Evolutionary conservation across 2,888 invertebrate species (phyloP).

Genomic region (Phengaris arion): DNA sequence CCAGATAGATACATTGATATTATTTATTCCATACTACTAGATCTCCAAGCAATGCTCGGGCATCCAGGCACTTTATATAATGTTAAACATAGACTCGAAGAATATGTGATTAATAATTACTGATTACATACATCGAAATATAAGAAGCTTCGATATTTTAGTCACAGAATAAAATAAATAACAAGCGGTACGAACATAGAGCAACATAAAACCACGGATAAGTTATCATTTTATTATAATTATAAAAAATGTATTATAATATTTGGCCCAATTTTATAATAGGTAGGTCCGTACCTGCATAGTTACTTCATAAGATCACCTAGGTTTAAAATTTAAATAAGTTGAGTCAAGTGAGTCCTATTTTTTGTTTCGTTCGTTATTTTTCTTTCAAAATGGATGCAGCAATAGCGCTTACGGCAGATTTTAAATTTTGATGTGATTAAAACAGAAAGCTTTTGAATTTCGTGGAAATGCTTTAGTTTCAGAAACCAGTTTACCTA

Average conservation of each 20-base stretch:
- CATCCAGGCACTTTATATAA: too few relatives aligned
- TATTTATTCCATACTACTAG: too few relatives aligned
- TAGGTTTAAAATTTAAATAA: neutral
- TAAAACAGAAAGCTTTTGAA: neutral
- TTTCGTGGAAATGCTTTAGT: neutral
- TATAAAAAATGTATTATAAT: neutral
- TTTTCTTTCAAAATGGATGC: neutral
- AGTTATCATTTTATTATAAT: neutral
- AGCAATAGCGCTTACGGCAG: neutral
- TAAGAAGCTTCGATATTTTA: neutral
- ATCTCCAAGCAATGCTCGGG: too few relatives aligned
- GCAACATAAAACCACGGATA: constrained; percentile 10
- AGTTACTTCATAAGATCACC: neutral
- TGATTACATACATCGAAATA: neutral
- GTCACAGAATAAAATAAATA: neutral
- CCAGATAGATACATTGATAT: too few relatives aligned
- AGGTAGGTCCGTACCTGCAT: neutral
- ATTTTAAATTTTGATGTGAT: neutral
- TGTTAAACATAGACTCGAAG: neutral
- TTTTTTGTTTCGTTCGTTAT: neutral
- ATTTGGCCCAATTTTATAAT: neutral
- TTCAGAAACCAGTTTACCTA: neutral
- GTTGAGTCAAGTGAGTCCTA: neutral
- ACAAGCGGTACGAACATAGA: constrained; percentile 8
- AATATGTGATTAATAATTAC: constrained; percentile 2